Evolutionary conservation across 2,888 invertebrate genomes (phyloP), one percentile per base, ranked within the genome.

Genomic region (Papilio protenor): DNA sequence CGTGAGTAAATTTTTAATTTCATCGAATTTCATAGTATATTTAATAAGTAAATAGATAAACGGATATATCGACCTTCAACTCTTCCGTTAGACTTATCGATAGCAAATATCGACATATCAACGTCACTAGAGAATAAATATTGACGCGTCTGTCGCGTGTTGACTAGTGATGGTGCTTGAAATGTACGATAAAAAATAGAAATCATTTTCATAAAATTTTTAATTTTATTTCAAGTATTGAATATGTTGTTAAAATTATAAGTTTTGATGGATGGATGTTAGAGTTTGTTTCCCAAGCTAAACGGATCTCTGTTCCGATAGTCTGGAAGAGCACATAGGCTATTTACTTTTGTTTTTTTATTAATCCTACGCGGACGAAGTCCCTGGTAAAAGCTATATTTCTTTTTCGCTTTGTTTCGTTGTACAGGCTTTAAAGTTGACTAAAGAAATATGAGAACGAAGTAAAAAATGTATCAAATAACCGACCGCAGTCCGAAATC

Each of bases 81-180:
- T 75, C 75, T 55, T 75, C 72, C 69, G 57, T 77, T 70, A 52
- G 16, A 59, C 77, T 76, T 72, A 74, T 79, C 79, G 77, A 77
- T 69, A 73, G n/a, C 64, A 77, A 64, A 73, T 76, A 80, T 79
- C 81, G 81, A 80, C 80, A 76, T 76, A 80, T 80, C 82, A 82
- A 79, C 85, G 66, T 81, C 84, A 82, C 85, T 84, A 84, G 69
- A 77, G 75, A 23, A 69, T 81, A 80, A 85, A 84, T 83, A 83
- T 85, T 85, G 83, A 84, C 83, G 40, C 61, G 69, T 57, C 70
- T 47, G 16, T 40, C 72, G 61, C 81, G 78, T 81, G 80, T 77
- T 81, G 82, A 80, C 81, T 81, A 21, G 73, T 78, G 76, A 77
- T 78, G 81, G 81, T 81, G 77, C 79, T 79, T 79, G 80, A 27